Percentiles rank a stretch among this genome's conserved stretches.
These are phyloP conservation scores for Heliconius hewitsoni DNA, from an alignment of 1,140 invertebrate species.

Conservation along the genomic window DNA sequence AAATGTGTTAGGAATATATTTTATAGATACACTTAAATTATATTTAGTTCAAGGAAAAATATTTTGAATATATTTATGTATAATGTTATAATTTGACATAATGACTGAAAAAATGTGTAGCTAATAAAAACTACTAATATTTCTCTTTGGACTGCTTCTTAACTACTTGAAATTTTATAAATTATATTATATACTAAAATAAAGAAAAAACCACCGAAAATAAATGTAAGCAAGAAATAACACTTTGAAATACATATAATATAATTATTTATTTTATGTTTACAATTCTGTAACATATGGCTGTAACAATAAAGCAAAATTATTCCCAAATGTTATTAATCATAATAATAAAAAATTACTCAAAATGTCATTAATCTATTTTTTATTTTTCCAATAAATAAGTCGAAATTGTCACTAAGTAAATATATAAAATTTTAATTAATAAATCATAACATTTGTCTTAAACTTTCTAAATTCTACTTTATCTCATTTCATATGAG, in stretches of 20 bases:
- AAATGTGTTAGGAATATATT: neutral
- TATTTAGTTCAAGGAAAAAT: neutral
- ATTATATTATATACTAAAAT: neutral
- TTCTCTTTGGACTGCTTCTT: neutral
- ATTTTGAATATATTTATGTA: neutral
- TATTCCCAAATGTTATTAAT: neutral
- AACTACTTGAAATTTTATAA: neutral
- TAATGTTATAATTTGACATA: neutral
- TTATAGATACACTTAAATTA: neutral
- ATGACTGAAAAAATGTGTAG: neutral
- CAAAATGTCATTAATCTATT: neutral
- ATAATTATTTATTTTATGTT: conserved; percentile 6
- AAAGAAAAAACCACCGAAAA: conserved; percentile 5
- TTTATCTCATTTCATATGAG: too few relatives aligned
- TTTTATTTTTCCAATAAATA: neutral
- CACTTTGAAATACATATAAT: neutral
- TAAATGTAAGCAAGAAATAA: conserved; percentile 4
- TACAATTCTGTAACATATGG: conserved; percentile 5
- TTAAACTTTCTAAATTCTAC: too few relatives aligned
- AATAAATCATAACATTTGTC: neutral
- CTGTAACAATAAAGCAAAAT: conserved; percentile 11
- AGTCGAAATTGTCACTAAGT: too few relatives aligned
- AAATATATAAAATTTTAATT: neutral
- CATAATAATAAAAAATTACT: neutral
- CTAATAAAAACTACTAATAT: neutral